Percentiles rank a stretch among this genome's conserved stretches.
phyloP scores from a whole-genome alignment of 2,113 vertebrate genomes.

The Thryonomys swinderianus region DNA sequence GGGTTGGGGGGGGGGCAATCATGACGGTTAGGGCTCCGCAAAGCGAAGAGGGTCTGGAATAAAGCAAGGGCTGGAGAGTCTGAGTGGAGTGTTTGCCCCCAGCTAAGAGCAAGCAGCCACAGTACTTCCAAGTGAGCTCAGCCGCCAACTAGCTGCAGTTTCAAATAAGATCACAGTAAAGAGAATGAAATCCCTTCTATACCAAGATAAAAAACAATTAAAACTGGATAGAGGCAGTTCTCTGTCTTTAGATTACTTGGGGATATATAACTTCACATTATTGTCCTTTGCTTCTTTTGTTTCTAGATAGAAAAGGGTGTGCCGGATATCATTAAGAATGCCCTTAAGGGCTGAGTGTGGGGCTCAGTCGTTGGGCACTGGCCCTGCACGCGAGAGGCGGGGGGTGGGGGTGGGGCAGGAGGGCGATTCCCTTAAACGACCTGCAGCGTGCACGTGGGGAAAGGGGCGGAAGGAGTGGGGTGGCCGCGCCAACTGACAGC shows the following conservation, averaged over 20 bases:
- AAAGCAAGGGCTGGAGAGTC: not conserved
- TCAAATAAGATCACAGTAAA: not conserved
- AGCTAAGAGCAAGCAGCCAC: not conserved
- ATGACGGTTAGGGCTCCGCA: not conserved
- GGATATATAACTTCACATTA: not conserved
- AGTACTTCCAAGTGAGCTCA: not conserved
- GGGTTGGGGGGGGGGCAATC: not conserved
- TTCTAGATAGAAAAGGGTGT: slow-evolving; percentile 1
- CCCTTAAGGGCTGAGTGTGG: not conserved
- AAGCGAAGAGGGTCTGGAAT: not conserved
- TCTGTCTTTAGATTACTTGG: not conserved
- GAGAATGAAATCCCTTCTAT: not conserved
- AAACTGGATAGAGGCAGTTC: not conserved
- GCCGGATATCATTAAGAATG: not conserved
- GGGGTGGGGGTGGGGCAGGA: not conserved
- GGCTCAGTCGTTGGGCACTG: not conserved
- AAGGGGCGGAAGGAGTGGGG: fast-evolving
- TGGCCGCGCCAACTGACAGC: not conserved
- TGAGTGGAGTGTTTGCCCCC: not conserved
- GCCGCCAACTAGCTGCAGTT: not conserved
- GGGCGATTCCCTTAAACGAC: not conserved
- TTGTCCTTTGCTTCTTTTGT: not conserved
- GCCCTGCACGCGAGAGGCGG: not conserved
- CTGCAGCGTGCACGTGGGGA: not conserved
- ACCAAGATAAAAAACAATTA: not conserved